Conservation (phyloP, 2,797 vertebrate genomes). For the Ctenopoma multispine region DNA sequence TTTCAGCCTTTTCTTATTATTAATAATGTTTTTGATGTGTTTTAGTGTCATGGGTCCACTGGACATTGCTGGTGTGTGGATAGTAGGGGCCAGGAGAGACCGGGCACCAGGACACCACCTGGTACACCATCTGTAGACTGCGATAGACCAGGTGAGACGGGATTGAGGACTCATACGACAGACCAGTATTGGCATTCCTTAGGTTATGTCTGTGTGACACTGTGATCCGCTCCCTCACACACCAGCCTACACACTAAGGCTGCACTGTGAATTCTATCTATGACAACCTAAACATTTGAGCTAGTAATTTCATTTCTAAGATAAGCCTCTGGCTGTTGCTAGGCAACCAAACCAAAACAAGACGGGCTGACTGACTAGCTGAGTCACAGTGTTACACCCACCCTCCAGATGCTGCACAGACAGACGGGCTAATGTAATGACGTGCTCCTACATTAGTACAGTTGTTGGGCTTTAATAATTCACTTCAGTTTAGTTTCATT, state of each 20-base stretch:
- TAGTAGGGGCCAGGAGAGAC: conserved; percentile 80
- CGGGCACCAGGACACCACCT: conserved; percentile 76
- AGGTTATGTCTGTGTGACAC: not conserved
- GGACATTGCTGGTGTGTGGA: conserved; percentile 93
- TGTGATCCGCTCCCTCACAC: conserved; percentile 15
- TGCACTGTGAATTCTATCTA: conserved; percentile 55
- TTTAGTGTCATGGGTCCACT: conserved; percentile 85
- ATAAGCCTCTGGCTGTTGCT: conserved; percentile 26
- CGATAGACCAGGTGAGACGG: no score
- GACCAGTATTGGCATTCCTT: no score
- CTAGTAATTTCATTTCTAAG: conserved; percentile 46
- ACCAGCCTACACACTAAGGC: conserved; percentile 16
- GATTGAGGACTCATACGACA: not conserved
- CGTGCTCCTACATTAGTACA: not conserved
- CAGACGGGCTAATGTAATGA: conserved; percentile 3
- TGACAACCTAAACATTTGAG: conserved; percentile 46
- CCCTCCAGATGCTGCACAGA: conserved; percentile 19
- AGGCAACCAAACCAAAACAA: conserved; percentile 54
- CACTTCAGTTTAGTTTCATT: not conserved
- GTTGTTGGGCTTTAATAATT: not conserved
- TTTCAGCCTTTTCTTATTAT: not conserved
- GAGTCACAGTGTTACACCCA: conserved; percentile 36
- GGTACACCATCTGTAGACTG: conserved; percentile 58
- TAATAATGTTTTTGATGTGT: not conserved
- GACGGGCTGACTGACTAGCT: conserved; percentile 24